phyloP scores from a whole-genome alignment of 2,797 vertebrate species.

The Acanthornis magna region DNA sequence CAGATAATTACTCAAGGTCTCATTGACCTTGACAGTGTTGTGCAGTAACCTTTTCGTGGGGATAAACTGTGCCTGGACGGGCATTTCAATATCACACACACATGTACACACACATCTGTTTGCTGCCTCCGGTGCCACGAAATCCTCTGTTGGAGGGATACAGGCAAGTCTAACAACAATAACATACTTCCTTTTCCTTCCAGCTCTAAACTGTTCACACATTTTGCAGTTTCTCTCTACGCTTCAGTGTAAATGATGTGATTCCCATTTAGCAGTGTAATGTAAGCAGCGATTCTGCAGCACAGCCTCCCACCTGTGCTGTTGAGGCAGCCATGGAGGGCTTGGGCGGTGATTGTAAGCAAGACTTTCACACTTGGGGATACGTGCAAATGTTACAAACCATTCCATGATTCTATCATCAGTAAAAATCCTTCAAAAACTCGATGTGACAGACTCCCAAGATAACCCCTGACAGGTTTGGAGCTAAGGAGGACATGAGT shows the following conservation, averaged over 20 bases:
- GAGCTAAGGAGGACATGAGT: neutral
- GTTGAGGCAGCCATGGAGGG: neutral
- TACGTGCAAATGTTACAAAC: neutral
- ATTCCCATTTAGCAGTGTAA: neutral
- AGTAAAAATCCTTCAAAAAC: neutral
- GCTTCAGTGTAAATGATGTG: neutral
- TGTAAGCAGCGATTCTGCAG: neutral
- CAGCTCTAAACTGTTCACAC: neutral
- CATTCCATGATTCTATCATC: neutral
- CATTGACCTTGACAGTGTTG: conserved; percentile 52
- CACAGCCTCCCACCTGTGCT: neutral
- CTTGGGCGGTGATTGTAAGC: neutral
- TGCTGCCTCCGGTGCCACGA: neutral
- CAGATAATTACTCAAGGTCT: conserved; percentile 61
- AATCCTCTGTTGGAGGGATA: neutral
- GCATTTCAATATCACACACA: neutral
- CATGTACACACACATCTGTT: neutral
- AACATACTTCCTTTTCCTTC: neutral
- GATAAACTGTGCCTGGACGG: neutral
- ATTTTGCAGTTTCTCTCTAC: neutral
- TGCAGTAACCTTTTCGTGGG: conserved; percentile 28
- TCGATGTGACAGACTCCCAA: neutral
- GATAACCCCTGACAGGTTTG: neutral
- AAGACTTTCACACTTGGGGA: neutral
- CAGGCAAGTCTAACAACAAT: neutral